These are phyloP conservation scores for Amphimedon queenslandica DNA, from an alignment of 37 sponge, comb jelly and placozoan genomes.

Conservation along the genomic window DNA sequence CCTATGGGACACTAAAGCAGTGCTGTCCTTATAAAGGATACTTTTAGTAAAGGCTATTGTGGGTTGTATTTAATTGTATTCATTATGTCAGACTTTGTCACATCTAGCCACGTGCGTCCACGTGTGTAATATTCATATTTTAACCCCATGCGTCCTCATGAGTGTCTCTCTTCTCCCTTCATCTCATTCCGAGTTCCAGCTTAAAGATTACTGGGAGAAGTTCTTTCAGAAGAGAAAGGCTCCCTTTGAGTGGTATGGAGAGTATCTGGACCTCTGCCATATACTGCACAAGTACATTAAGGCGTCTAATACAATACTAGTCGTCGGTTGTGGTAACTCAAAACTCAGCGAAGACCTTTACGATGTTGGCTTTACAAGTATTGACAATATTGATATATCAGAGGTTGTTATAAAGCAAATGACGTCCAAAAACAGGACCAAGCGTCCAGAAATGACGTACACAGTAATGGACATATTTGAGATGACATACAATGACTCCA, in stretches of 20 bases:
- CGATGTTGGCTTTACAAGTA: conserved; percentile 66
- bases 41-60: too few species aligned
- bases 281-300: conserved; percentile 79
- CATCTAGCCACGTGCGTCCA: neutral
- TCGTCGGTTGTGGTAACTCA: conserved; percentile 89
- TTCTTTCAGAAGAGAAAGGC: conserved; percentile 65
- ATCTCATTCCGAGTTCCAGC: conserved; percentile 53
- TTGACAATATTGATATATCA: conserved; percentile 81
- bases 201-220: conserved; percentile 75
- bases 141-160: neutral
- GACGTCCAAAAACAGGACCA: conserved; percentile 54
- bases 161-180: conserved; percentile 62
- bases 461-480: conserved; percentile 63
- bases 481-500: conserved; percentile 46
- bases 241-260: conserved; percentile 90
- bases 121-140: neutral
- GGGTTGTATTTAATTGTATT: too few species aligned
- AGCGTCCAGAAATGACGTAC: conserved; percentile 67
- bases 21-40: too few species aligned
- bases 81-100: too few species aligned
- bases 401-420: conserved; percentile 77
- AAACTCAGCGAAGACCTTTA: conserved; percentile 80
- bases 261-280: conserved; percentile 77
- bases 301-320: conserved; percentile 35
- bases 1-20: too few species aligned